Base-by-base conservation (phyloP, 2,888 invertebrate species). In the Nephrotoma guestfalica region DNA sequence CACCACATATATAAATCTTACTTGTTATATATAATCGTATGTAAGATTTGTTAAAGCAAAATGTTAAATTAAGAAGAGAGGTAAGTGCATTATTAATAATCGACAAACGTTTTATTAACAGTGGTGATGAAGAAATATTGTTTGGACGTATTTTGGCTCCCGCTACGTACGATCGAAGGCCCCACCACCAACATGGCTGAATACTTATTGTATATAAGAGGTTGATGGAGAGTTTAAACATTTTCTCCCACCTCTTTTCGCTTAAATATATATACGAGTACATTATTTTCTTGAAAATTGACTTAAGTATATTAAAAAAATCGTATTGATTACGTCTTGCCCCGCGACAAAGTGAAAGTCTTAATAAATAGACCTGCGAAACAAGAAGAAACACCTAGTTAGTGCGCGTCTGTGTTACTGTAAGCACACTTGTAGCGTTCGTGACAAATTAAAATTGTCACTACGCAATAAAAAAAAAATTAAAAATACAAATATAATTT, bases 361-460 rank as follows among this genome's bases (percentile, higher is more conserved):
- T 92, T 92, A 90, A 92, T 92, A 92, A 92, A 92, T 92, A 92
- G 92, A 91, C 91, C 91, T 90, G 89, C 90, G 89, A 90, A 89
- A 89, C 88, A 89, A 88, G 89, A 90, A 90, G 90, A 91, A 91
- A 91, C 91, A 91, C 91, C 91, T 92, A 92, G 92, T 92, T 90
- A 91, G 90, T 91, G 90, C 90, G 90, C 91, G 91, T 90, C 91
- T 90, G 91, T 91, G 90, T 91, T 90, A 41, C 15, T 42, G 18
- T 57, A 45, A 43, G 71, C 86, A 41, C 86, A 30, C 71, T 71
- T 30, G n/a, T 11, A 40, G 41, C 84, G 84, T n/a, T 40, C 43
- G 85, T 85, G 85, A 43, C 85, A 85, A 18, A 85, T 43, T 43
- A 57, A 41, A 41, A 57, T 86, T 41, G 41, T 86, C 42, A 86